Base-by-base conservation (phyloP, 1,140 invertebrate species). In the Drosophila mauritiana region DNA sequence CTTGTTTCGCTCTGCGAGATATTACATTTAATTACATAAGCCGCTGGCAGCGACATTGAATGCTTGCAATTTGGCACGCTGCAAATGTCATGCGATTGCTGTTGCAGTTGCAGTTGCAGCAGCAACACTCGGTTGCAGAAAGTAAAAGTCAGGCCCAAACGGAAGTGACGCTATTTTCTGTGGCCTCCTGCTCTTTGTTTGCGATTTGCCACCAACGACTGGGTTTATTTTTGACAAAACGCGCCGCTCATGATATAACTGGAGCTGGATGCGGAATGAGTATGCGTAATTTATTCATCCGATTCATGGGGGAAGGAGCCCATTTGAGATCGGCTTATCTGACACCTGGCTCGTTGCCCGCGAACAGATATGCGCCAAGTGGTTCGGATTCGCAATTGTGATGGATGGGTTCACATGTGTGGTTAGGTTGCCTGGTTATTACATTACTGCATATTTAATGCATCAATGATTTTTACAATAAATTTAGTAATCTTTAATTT, bases 61-160 rank as follows among this genome's bases (percentile, higher is more conserved):
- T 83, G 80, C 59, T 73, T 73, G 55, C 64, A 65, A 79, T 83
- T 83, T 79, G 73, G 75, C 64, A 76, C 73, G 79, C 67, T 45
- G 79, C 83, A 83, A 88, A 88, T 86, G 82, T 79, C 82, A 88
- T 86, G 83, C 69, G 48, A 79, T 81, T 80, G 45, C 56, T 34
- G 70, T 73, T 48, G 67, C 65, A 42, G 40, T 73, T 48, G 67
- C 65, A 42, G 40, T 40, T 52, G 64, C 53, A 57, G 25, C 25
- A 31, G 37, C 43, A 59, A 45, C 52, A 37, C 25, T 43, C 37
- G 7, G 70, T 46, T 48, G 64, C 57, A 74, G 80, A 86, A 86
- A 86, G 83, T 86, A 86, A 86, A 86, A 86, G 83, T 86, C 62
- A 37, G 54, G 17, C 46, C 36, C 43, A 88, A 86, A 86, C 84